Evolutionary conservation across 1,140 invertebrate species (phyloP).

Genomic region (Lasioglossum albipes): DNA sequence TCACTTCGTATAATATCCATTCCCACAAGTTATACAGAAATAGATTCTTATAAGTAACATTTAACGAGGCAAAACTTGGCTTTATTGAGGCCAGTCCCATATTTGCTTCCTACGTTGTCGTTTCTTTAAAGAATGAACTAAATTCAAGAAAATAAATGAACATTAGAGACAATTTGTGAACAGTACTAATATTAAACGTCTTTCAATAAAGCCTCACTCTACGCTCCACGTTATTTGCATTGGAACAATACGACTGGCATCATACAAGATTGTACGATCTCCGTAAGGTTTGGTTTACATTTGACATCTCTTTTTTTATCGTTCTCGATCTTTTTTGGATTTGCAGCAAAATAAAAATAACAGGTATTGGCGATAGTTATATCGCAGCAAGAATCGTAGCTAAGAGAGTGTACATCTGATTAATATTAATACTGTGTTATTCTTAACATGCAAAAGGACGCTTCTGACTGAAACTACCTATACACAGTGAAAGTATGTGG

Average conservation of each 20-base stretch:
- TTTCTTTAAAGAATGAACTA: neutral
- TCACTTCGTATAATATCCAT: conserved; percentile 60
- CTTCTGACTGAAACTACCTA: conserved; percentile 44
- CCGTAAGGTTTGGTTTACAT: conserved; percentile 63
- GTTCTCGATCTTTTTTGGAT: neutral
- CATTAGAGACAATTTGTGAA: neutral
- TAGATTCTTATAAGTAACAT: conserved; percentile 46
- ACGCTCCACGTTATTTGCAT: neutral
- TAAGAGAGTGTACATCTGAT: conserved; percentile 35
- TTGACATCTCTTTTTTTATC: conserved; percentile 47
- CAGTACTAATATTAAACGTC: neutral
- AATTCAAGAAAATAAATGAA: conserved; percentile 12
- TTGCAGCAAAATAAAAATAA: conserved; percentile 4
- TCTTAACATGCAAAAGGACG: conserved; percentile 52
- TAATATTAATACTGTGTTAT: conserved; percentile 49
- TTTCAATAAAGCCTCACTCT: neutral
- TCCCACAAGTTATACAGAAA: conserved; percentile 59
- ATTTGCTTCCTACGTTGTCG: conserved; percentile 4
- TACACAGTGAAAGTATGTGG: conserved; percentile 35
- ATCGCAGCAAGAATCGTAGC: conserved; percentile 22
- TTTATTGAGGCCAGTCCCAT: conserved; percentile 47
- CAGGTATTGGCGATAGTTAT: conserved; percentile 7
- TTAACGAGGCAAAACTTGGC: conserved; percentile 48
- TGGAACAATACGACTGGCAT: conserved; percentile 33
- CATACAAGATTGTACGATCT: conserved; percentile 18